Evolutionary conservation across 2,888 invertebrate species (phyloP), one percentile per base, ranked within the genome.

Genomic region (Teleiodes luculella): DNA sequence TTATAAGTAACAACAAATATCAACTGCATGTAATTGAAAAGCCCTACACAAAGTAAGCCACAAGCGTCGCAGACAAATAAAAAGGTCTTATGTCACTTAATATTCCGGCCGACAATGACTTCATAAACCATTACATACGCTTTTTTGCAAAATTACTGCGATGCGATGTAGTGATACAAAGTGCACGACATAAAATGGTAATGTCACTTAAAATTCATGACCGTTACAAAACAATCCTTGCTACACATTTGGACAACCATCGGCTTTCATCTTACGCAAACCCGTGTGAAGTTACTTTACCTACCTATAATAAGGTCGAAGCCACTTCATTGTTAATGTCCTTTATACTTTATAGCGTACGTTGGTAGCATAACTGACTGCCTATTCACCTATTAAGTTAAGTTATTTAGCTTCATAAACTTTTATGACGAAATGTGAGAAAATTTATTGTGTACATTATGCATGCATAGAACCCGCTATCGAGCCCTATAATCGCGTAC

Each of bases 141-240:
- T 14, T 20, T 49, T 37, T 49, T 13, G 36, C 49, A 37, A 49
- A 49, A 49, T 37, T 36, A 14, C 37, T 24, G 11, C 24, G n/a
- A 49, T 24, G 11, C 24, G n/a, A 49, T 37, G 28, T 31, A 49
- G 36, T 49, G 39, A 24, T 33, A 52, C 31, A 49, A 37, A 36
- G 24, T 24, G 49, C 28, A 49, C 11, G 2, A 43, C 52, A 8
- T 14, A 13, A 53, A 52, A 43, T 43, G 30, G 50, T 51, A 48
- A 54, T 52, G 45, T 50, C 48, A 48, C 46, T 57, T 52, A 41
- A 37, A 52, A 55, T 54, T 54, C 54, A 54, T 14, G 24, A 48
- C 33, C 30, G 50, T 71, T 66, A 58, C 62, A 56, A 60, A 72
- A 74, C 67, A 68, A 72, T 71, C 77, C 76, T 76, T 76, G 78